Percentiles rank a stretch among this genome's conserved stretches.
Evolutionary conservation across 2,888 invertebrate species (phyloP).

Genomic region (Eulithis prunata): DNA sequence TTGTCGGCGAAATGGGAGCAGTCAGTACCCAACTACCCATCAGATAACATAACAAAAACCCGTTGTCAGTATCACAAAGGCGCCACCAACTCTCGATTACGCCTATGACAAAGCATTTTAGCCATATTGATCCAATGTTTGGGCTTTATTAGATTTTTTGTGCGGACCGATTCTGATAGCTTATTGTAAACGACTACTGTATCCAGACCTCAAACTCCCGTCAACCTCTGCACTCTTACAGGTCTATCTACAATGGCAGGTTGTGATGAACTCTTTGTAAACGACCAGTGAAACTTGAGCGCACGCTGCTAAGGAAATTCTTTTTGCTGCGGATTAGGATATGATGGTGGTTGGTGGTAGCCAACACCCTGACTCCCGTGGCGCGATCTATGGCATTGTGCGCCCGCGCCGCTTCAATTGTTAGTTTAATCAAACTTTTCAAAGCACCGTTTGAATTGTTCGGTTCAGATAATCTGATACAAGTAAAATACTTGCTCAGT

Average conservation of each 20-base stretch:
- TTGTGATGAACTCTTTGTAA: slow-evolving; percentile 51
- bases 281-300: slow-evolving; percentile 51
- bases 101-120: slow-evolving; percentile 83
- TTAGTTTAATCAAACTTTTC: slow-evolving; percentile 80
- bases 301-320: slow-evolving; percentile 10
- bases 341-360: slow-evolving; percentile 47
- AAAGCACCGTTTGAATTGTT: slow-evolving; percentile 60
- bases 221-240: background rate
- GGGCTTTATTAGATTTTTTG: slow-evolving; percentile 46
- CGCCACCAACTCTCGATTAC: slow-evolving; percentile 83
- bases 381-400: slow-evolving; percentile 78
- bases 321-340: slow-evolving; percentile 39
- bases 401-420: slow-evolving; percentile 70
- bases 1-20: slow-evolving; percentile 80
- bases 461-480: slow-evolving; percentile 21
- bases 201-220: slow-evolving; percentile 38
- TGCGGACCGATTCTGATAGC: slow-evolving; percentile 48
- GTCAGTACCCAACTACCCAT: slow-evolving; percentile 70
- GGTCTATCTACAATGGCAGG: slow-evolving; percentile 29
- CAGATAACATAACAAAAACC: slow-evolving; percentile 81
- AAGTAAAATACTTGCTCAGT: background rate
- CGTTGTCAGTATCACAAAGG: slow-evolving; percentile 79
- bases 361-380: slow-evolving; percentile 66
- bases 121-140: slow-evolving; percentile 83
- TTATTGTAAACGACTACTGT: slow-evolving; percentile 53